Conservation (phyloP, 2,113 vertebrate genomes). For the Varanus salvator region DNA sequence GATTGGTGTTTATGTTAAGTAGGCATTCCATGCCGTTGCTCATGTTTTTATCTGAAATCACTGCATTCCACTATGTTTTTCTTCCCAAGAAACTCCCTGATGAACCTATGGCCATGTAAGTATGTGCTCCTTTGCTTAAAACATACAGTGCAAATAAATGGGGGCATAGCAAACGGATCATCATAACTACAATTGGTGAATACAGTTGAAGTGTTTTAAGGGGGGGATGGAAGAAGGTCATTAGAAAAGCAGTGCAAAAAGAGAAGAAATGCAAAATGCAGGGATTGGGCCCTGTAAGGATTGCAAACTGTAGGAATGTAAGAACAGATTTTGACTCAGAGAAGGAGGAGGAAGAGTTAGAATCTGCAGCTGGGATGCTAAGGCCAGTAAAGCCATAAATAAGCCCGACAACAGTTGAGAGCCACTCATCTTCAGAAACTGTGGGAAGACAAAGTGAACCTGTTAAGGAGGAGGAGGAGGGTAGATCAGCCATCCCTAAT, state of each 20-base stretch:
- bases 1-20: conserved; percentile 68
- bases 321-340: too few relatives aligned
- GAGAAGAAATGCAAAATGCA: background rate
- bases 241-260: background rate
- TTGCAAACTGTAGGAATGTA: too few relatives aligned
- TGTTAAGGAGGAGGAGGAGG: too few relatives aligned
- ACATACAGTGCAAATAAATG: background rate
- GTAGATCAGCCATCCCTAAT: too few relatives aligned
- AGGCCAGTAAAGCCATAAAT: too few relatives aligned
- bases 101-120: conserved; percentile 26
- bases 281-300: too few relatives aligned
- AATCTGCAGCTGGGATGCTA: too few relatives aligned
- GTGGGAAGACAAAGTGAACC: too few relatives aligned
- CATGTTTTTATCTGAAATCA: conserved; percentile 59
- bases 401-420: too few relatives aligned
- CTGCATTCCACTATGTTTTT: conserved; percentile 53
- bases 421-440: too few relatives aligned
- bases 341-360: too few relatives aligned
- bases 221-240: background rate
- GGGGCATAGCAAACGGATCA: background rate
- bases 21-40: conserved; percentile 61
- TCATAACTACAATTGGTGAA: background rate
- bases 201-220: background rate
- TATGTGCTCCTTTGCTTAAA: background rate
- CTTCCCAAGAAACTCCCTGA: conserved; percentile 39